Evolutionary conservation across 30 jellyfish, hydroid and myxozoan genomes (phyloP).

Genomic region (Euphysa ruthae): DNA sequence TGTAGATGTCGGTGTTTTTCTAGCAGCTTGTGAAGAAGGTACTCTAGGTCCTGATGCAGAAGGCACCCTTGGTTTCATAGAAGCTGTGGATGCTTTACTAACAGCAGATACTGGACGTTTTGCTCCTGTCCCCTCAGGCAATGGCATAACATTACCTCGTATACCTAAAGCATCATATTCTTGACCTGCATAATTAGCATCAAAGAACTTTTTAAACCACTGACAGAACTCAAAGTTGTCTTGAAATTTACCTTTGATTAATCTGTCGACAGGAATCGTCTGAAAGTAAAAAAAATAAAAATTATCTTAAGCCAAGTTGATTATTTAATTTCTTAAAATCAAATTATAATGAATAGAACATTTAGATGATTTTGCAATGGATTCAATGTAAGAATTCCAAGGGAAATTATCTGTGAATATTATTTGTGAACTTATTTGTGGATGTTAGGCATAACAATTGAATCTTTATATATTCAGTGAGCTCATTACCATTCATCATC

Average conservation of each 20-base stretch:
- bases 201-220: constrained; percentile 83
- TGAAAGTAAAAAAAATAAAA: constrained; percentile 1
- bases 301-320: not conserved
- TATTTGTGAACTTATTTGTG: too few species aligned
- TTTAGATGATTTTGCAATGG: too few species aligned
- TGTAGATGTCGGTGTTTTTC: constrained; percentile 37
- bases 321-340: too few species aligned
- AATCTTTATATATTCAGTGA: too few species aligned
- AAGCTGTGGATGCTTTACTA: not conserved
- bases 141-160: constrained; percentile 70
- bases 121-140: constrained; percentile 23
- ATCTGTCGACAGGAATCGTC: constrained; percentile 66
- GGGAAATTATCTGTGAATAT: too few species aligned
- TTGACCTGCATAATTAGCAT: constrained; percentile 83
- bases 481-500: too few species aligned
- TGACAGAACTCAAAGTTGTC: constrained; percentile 85
- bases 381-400: too few species aligned
- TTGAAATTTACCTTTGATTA: constrained; percentile 65
- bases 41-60: constrained; percentile 19
- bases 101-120: not conserved
- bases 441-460: too few species aligned
- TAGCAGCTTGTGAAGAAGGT: constrained; percentile 4
- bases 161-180: constrained; percentile 64
- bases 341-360: not conserved
- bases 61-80: constrained; percentile 19